Percentiles rank a stretch among this genome's conserved stretches.
Evolutionary conservation across 2,888 invertebrate species (phyloP).

Genomic region (Celastrina argiolus): DNA sequence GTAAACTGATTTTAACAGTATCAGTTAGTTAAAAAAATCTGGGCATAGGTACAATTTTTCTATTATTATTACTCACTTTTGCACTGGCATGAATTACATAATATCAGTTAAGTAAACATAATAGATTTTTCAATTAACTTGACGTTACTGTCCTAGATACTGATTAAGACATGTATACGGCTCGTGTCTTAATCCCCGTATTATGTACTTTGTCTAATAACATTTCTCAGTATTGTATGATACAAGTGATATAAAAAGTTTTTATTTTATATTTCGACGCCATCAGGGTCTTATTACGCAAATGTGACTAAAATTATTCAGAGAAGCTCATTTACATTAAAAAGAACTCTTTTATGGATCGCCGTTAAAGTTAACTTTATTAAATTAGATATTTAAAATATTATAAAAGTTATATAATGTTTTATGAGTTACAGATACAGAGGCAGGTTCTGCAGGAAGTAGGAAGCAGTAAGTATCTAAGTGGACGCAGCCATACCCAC

Average conservation of each 20-base stretch:
- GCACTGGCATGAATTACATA: too few species aligned
- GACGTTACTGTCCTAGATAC: background rate
- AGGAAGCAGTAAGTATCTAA: too few species aligned
- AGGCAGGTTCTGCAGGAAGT: too few species aligned
- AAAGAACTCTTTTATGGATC: constrained; percentile 44
- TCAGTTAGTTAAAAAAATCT: too few species aligned
- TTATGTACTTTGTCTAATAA: background rate
- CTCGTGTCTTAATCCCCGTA: background rate
- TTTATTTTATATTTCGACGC: too few species aligned
- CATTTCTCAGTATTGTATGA: background rate
- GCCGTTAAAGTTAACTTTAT: constrained; percentile 60
- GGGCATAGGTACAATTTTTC: too few species aligned
- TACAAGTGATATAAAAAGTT: background rate
- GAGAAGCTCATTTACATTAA: constrained; percentile 51
- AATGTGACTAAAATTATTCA: constrained; percentile 21
- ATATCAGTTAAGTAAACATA: too few species aligned
- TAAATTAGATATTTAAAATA: constrained; percentile 42
- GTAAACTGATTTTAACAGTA: too few species aligned
- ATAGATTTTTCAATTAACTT: background rate
- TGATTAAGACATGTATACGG: background rate
- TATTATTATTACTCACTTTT: too few species aligned
- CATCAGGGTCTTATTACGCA: background rate
- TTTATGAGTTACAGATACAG: too few species aligned
- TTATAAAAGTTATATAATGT: constrained; percentile 30
- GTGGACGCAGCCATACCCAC: too few species aligned